Base-by-base conservation (phyloP, 92 coral and sea anemone species). In the Meandrina meandrites region DNA sequence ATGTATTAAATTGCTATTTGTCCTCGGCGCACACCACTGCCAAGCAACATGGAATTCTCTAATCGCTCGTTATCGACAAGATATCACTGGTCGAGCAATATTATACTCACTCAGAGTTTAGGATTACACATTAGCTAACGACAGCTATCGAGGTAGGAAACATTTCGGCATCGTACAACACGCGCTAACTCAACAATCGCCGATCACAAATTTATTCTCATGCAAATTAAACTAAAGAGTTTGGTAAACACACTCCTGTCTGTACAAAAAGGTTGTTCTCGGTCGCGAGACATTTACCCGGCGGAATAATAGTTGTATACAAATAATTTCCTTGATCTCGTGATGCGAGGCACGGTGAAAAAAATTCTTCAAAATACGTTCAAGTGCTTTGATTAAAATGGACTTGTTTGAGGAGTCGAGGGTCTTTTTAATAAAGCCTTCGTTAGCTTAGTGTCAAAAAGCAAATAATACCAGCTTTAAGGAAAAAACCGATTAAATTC, bases 181-280 rank as follows among this genome's bases (percentile, higher is more conserved):
- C 66, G 75, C 15, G 56, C 77, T 18, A 60, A 32, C 81, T 60
- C 82, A 78, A 85, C 76, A 76, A 85, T 47, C 35, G 1, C 62
- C 75, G 82, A 60, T 76, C 88, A 78, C 45, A 47, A 64, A 77
- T 60, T 67, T 76, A 76, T 85, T 85, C 88, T 85, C 60, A 85
- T 85, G 88, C 88, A 85, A 85, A 85, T 85, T 35, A 85, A 30
- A 78, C 88, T 76, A 62, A 85, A 85, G 88, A 62, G 88, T 75
- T 85, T 47, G 13, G 83, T 77, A 85, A 85, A 85, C 77, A 85
- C 24, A 27, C n/a, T 77, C 77, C 88, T 85, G 88, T 85, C 88
- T 85, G 76, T 11, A 85, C 87, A 85, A 85, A 78, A 76, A 85
- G 77, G 51, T 66, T 77, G 53, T 56, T 48, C 75, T 47, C 32